Evolutionary conservation across 2,888 invertebrate species (phyloP).

Genomic region (Petrophora chlorosata): DNA sequence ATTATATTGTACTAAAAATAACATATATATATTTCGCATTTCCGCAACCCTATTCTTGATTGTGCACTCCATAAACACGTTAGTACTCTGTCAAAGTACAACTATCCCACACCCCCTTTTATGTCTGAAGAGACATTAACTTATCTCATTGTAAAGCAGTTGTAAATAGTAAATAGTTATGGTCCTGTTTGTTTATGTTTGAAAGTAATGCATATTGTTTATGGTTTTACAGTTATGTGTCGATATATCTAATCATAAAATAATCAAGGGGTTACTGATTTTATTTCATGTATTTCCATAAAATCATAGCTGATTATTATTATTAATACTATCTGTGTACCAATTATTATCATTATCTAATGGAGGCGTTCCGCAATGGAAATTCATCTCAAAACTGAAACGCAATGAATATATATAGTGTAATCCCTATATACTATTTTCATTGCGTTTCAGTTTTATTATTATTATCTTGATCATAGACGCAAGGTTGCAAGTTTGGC

Average conservation of each 20-base stretch:
- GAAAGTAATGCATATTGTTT: slow-evolving; percentile 15
- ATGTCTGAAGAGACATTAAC: neutral
- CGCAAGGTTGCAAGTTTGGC: too few species aligned
- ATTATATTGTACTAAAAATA: too few species aligned
- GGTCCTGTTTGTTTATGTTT: slow-evolving; percentile 54
- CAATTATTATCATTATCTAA: too few species aligned
- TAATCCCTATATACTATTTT: too few species aligned
- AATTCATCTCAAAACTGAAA: too few species aligned
- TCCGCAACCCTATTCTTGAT: slow-evolving; percentile 7
- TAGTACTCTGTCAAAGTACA: slow-evolving; percentile 22
- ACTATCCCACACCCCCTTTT: slow-evolving; percentile 30
- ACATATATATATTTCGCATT: too few species aligned
- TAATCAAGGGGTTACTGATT: too few species aligned
- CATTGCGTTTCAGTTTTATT: too few species aligned
- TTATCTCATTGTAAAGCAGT: neutral
- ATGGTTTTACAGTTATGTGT: neutral
- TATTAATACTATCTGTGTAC: neutral
- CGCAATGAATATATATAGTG: too few species aligned
- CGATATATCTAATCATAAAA: neutral
- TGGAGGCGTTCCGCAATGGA: too few species aligned
- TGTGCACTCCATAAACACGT: slow-evolving; percentile 21
- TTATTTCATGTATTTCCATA: too few species aligned
- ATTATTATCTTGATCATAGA: too few species aligned
- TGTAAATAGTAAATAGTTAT: slow-evolving; percentile 39
- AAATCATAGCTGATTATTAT: neutral